Evolutionary conservation across 2,888 invertebrate genomes (phyloP).

Genomic region (Chamaedrilus cognettii): DNA sequence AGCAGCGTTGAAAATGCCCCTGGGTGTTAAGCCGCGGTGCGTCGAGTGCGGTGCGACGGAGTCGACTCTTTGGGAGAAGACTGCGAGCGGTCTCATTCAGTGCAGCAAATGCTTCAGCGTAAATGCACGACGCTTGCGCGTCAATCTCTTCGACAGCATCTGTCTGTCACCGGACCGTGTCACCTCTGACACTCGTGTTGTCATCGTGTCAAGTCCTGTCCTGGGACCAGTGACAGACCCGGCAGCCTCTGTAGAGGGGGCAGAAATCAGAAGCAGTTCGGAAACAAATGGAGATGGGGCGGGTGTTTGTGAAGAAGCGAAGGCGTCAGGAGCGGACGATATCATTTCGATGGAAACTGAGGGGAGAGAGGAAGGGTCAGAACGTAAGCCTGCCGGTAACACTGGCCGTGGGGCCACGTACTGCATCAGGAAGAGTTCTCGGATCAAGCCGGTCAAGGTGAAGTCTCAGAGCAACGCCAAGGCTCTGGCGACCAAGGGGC

Average conservation of each 20-base stretch:
- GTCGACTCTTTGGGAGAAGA: slow-evolving; percentile 70
- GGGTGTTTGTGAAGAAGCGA: no score
- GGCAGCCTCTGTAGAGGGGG: no score
- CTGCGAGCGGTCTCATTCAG: slow-evolving; percentile 71
- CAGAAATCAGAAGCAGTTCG: not conserved
- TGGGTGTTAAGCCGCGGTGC: not conserved
- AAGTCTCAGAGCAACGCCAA: slow-evolving; percentile 43
- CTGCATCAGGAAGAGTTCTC: slow-evolving; percentile 50
- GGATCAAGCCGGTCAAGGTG: slow-evolving; percentile 52
- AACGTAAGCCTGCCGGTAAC: not conserved
- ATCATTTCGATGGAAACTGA: not conserved
- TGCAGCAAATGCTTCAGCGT: slow-evolving; percentile 72
- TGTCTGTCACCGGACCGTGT: not conserved
- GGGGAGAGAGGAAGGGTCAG: not conserved
- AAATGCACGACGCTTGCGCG: slow-evolving; percentile 48
- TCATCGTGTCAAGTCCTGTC: no score
- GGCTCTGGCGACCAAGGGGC: slow-evolving; percentile 65
- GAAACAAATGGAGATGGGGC: not conserved
- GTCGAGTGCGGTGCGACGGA: slow-evolving; percentile 47
- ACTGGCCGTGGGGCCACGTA: slow-evolving; percentile 32
- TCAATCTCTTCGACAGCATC: not conserved
- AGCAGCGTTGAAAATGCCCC: no score
- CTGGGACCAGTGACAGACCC: no score
- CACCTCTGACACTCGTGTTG: no score
- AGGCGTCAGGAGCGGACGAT: no score